Evolutionary conservation across 2,888 invertebrate species (phyloP), one percentile per base, ranked within the genome.

Genomic region (Heterodera filipjevi): DNA sequence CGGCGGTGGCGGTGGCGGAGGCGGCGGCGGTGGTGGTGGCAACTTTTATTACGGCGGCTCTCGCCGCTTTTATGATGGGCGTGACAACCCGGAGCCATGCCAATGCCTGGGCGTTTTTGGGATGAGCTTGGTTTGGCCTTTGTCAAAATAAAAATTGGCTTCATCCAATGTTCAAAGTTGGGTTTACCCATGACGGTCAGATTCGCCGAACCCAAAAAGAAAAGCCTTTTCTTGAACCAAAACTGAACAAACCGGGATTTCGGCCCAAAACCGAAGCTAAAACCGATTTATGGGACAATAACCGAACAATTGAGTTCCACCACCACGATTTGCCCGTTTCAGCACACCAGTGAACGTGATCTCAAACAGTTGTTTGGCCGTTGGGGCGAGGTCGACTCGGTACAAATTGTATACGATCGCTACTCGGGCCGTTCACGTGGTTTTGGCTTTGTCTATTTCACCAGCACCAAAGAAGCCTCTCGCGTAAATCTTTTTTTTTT

Each of bases 21-120:
- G 77, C n/a, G 33, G 19, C 22, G 72, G 59, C 46, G 49, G 75
- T 77, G 76, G 76, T n/a, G 72, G 72, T n/a, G 66, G 76, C 35
- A 39, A 39, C 39, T 39, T 39, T 39, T 74, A 32, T 27, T n/a
- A 72, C 35, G n/a, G 74, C 30, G 35, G 53, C 8, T 68, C 68
- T 12, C 75, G 78, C 33, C 80, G 81, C 32, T 81, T 71, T 80
- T 46, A 53, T 53, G 81, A 81, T 77, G 81, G 81, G 14, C 77
- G 81, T n/a, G 81, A 81, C 72, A 80, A 80, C n/a, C 81, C 81
- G 32, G 80, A 81, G 22, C 81, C 81, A 64, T 75, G 76, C 70
- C 71, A 59, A 32, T 97, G 96, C 89, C 92, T 98, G 73, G 97
- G 97, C 30, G 94, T 98, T n/a, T 97, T 97, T 90, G 97, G 97